These are phyloP conservation scores for Nephila pilipes DNA, from an alignment of 1,140 invertebrate species.

Conservation along the genomic window DNA sequence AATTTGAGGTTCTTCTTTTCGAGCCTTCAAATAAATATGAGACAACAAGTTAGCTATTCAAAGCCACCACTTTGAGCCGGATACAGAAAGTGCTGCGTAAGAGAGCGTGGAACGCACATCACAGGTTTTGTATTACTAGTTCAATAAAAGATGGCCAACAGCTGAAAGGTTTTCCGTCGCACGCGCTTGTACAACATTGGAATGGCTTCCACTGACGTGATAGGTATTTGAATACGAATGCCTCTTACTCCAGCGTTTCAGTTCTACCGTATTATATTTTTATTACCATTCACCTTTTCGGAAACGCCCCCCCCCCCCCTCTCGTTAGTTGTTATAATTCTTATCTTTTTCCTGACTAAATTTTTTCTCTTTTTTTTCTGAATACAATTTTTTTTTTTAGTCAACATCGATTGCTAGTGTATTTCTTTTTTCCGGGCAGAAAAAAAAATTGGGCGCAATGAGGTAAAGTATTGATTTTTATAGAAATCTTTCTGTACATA, in stretches of 20 bases:
- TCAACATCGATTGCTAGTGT: background rate
- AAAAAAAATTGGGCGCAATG: no score
- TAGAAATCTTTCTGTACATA: no score
- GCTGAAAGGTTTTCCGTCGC: background rate
- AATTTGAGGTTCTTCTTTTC: no score
- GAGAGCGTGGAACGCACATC: background rate
- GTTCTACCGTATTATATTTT: background rate
- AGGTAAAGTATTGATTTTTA: no score
- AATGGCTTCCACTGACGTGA: slow-evolving; percentile 47
- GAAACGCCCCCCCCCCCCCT: background rate
- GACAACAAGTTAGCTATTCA: no score
- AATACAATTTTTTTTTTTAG: background rate
- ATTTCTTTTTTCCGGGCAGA: background rate
- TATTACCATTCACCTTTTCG: background rate
- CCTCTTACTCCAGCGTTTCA: background rate
- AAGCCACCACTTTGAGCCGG: no score
- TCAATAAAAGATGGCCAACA: background rate
- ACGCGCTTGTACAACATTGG: background rate
- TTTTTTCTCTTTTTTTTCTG: background rate
- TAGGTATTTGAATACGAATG: slow-evolving; percentile 16
- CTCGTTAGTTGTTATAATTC: background rate
- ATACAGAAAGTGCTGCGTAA: background rate
- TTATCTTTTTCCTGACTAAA: background rate
- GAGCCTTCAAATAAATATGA: no score
- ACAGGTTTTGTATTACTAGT: background rate